Base-by-base conservation (phyloP, 2,113 vertebrate genomes). In the Archocentrus centrarchus region DNA sequence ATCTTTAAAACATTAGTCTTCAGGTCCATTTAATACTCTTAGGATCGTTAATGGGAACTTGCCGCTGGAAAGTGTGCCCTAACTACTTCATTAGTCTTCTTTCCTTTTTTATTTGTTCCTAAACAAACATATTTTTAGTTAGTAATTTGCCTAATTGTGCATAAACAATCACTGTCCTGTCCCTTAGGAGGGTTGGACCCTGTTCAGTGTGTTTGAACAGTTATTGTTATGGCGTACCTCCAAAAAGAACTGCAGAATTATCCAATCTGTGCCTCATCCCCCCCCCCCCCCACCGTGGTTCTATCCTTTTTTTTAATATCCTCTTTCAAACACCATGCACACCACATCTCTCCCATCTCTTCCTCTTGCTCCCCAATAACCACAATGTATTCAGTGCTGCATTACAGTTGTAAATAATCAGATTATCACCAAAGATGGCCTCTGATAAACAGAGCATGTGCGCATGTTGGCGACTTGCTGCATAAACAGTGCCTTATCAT, bases 331-430 rank as follows among this genome's bases (percentile, higher is more conserved):
- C 50, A 6, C 47, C 32, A n/a, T 41, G 32, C 17, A 57, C 11
- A 5, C 2, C 3, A 32, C 78, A 47, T 80, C 57, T 75, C 53
- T 63, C 47, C 24, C 66, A 15, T 59, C 62, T 20, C 8, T 1
- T 77, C 35, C 35, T 82, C 66, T 35, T 24, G 77, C 24, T 59
- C 73, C 83, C 55, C 39, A 68, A 18, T 22, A 59, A 55, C 27
- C 24, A 47, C 83, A 75, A 75, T 64, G 8, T 27, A 86, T 86
- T 86, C 83, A 35, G 32, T 53, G 58, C 86, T 41, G 18, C 53
- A 91, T 94, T 94, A 89, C 88, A 93, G 78, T 92, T 92, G 86
- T 91, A 92, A 93, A 92, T 92, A 92, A 92, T 92, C 86, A 85
- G 88, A 89, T 88, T 87, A 91, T 91, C 87, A 50, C 80, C 80